phyloP scores from a whole-genome alignment of 2,113 vertebrate species.

The Oxyura jamaicensis region DNA sequence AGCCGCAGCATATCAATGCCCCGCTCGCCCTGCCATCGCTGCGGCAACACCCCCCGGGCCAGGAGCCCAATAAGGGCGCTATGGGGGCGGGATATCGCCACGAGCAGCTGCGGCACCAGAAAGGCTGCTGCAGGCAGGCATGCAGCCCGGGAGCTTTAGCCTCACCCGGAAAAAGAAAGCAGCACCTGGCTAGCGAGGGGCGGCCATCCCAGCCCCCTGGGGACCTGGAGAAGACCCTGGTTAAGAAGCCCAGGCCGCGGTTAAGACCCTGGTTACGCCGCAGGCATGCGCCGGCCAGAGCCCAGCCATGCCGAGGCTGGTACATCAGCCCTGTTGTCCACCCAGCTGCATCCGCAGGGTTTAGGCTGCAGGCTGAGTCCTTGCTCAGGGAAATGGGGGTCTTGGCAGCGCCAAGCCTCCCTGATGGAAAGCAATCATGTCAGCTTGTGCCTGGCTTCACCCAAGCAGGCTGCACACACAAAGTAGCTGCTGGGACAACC shows the following conservation, averaged over 20 bases:
- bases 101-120: not conserved
- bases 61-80: not conserved
- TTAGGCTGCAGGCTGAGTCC: accelerated
- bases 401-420: not conserved
- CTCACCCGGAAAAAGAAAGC: accelerated
- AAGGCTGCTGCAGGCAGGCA: not conserved
- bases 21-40: not conserved
- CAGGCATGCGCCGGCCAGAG: not conserved
- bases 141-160: accelerated
- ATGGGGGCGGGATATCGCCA: conserved; percentile 30
- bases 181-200: accelerated
- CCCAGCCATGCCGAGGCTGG: accelerated
- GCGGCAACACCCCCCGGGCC: conserved; percentile 37
- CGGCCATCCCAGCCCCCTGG: accelerated
- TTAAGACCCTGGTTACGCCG: accelerated
- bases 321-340: accelerated
- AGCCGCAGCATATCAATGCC: not conserved
- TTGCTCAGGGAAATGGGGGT: not conserved
- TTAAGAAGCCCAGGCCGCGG: accelerated
- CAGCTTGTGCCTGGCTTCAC: not conserved
- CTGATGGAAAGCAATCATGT: not conserved
- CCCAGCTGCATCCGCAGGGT: not conserved
- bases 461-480: not conserved
- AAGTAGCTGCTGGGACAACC: not conserved
- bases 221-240: accelerated